A percentile compares a stretch with the other conserved stretches of the same genome.
Evolutionary conservation across 2,113 vertebrate genomes (phyloP).

Genomic region (Physeter macrocephalus): DNA sequence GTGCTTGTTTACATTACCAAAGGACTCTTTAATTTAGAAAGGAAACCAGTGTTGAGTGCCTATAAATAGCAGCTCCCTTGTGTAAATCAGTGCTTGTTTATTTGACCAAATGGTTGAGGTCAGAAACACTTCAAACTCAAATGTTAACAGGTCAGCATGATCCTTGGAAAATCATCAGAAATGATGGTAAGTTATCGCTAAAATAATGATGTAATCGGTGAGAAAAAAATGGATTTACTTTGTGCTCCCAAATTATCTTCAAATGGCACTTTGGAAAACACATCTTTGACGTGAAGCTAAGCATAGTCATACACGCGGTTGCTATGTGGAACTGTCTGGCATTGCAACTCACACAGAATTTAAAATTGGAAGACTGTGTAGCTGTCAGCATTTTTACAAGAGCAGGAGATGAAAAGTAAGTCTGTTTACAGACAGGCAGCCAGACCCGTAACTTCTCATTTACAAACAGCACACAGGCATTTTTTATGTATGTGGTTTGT

Average conservation of each 20-base stretch:
- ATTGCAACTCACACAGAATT: not conserved
- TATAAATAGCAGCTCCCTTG: not conserved
- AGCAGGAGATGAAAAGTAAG: not conserved
- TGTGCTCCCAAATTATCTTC: not conserved
- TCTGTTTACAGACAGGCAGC: not conserved
- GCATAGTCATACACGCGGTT: fast-evolving
- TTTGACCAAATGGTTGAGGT: not conserved
- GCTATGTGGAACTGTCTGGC: not conserved
- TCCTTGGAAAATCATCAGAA: not conserved
- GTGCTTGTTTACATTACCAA: not conserved
- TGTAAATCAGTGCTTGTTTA: not conserved
- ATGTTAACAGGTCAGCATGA: not conserved
- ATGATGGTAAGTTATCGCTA: not conserved
- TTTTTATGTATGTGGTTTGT: not conserved
- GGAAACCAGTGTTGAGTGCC: not conserved
- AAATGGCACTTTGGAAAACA: not conserved
- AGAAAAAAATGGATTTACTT: not conserved
- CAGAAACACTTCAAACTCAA: not conserved
- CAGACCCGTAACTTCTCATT: not conserved
- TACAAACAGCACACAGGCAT: not conserved
- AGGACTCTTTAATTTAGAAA: not conserved
- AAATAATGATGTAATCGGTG: not conserved
- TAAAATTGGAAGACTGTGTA: not conserved
- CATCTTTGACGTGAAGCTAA: not conserved
- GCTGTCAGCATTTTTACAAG: not conserved